Base-by-base conservation (phyloP, 2,888 invertebrate species). In the Seladonia tumulorum region DNA sequence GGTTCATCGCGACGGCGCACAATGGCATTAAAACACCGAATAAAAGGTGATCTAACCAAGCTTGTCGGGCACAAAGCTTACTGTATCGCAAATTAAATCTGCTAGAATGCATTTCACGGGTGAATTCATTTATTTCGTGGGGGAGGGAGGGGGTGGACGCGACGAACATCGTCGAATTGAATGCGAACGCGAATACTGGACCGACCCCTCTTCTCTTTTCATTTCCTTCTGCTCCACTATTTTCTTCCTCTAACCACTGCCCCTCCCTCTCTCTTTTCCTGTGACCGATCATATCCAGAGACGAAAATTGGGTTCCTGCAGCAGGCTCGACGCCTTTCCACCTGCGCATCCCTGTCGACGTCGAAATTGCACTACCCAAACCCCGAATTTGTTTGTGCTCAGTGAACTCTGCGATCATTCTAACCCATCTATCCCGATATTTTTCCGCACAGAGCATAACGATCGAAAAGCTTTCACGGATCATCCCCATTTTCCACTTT, bases 71-170 rank as follows among this genome's bases (percentile, higher is more conserved):
- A 39, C 42, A 49, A n/a, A n/a, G 49, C 57, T 25, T 49, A 42
- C 29, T 42, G 45, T 79, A 82, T 76, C 73, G 71, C 71, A 76
- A 83, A 88, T 88, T 88, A 89, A 85, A 89, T 87, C 60, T 80
- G 73, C 39, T 42, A 74, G 76, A 78, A 84, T 73, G 78, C 79
- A 83, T 79, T 87, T 83, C 78, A 79, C 76, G 84, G 77, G 70
- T 76, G 79, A 83, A 80, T 80, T 80, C 81, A 68, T 87, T 89
- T 76, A 78, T 73, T 81, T 7, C 42, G 16, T 29, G 70, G 14
- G 63, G 14, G n/a, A 5, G 0, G 14, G 10, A 2, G 29, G 66
- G 22, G 25, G 57, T n/a, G 29, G 74, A 60, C 68, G 39, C 53
- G 25, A 42, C 66, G 18, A 39, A 25, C 25, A 16, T 0, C 35